These are phyloP conservation scores for Agrochola lychnidis DNA, from an alignment of 2,888 invertebrate species.

Conservation along the genomic window DNA sequence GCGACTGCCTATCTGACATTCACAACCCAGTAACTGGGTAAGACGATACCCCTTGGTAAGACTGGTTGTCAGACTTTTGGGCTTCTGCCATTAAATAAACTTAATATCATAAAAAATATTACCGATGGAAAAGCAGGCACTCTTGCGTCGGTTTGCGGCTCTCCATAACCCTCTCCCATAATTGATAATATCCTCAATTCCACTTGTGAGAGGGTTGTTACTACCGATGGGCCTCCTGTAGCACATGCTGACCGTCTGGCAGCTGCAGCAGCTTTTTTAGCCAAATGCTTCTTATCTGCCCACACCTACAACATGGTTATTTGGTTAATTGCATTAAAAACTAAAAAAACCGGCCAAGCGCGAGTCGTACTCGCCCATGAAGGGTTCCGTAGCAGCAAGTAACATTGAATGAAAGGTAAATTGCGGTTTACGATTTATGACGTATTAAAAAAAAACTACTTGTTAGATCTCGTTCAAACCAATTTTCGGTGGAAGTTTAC, in stretches of 20 bases:
- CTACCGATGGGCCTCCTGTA: not conserved
- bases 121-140: slow-evolving; percentile 4
- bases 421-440: no score
- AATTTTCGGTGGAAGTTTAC: no score
- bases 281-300: slow-evolving; percentile 13
- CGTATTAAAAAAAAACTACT: no score
- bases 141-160: not conserved
- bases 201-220: slow-evolving; percentile 4
- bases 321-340: not conserved
- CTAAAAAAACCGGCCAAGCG: no score
- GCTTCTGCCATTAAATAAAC: not conserved
- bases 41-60: no score
- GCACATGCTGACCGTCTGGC: not conserved
- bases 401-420: no score
- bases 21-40: not conserved
- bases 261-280: not conserved
- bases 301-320: slow-evolving; percentile 9
- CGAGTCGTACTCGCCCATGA: no score
- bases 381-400: no score
- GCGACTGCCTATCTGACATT: no score
- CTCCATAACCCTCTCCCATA: slow-evolving; percentile 1
- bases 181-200: slow-evolving; percentile 8
- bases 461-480: no score
- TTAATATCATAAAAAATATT: no score
- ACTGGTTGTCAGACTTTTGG: no score